phyloP scores from a whole-genome alignment of 2,113 vertebrate genomes.

The Actenoides lindsayi region DNA sequence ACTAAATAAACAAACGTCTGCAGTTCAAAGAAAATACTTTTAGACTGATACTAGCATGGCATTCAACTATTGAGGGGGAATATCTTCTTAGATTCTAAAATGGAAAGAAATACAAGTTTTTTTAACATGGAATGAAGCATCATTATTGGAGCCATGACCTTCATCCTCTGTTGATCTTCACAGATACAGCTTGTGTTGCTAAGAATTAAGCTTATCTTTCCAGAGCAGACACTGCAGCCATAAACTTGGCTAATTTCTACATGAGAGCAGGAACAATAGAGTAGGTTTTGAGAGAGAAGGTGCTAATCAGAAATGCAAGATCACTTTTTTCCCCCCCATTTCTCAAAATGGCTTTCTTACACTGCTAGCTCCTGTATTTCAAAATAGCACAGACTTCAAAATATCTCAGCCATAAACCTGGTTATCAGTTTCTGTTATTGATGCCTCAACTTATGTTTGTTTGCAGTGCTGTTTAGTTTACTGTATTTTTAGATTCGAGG shows the following conservation, averaged over 20 bases:
- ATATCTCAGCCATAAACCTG: not conserved
- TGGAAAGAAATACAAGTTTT: not conserved
- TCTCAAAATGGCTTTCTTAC: not conserved
- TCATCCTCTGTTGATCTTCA: slow-evolving; percentile 3
- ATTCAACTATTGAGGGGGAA: not conserved
- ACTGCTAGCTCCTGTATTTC: not conserved
- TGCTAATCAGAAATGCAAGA: not conserved
- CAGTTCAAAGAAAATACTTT: not conserved
- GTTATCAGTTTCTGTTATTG: not conserved
- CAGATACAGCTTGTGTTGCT: not conserved
- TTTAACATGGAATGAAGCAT: not conserved
- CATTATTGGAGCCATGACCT: not conserved
- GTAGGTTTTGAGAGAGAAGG: not conserved
- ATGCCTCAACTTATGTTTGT: not conserved
- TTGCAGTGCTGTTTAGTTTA: not conserved
- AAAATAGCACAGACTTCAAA: not conserved
- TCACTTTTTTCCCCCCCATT: not conserved
- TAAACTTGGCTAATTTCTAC: not conserved
- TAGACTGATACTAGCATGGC: not conserved
- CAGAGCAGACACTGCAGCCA: not conserved
- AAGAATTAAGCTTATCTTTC: slow-evolving; percentile 24
- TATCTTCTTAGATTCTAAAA: not conserved
- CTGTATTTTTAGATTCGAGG: not conserved
- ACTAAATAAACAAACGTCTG: not conserved
- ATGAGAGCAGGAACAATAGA: not conserved